Evolutionary conservation across 2,113 vertebrate species (phyloP), one percentile per base, ranked within the genome.

Genomic region (Festucalex cinctus): DNA sequence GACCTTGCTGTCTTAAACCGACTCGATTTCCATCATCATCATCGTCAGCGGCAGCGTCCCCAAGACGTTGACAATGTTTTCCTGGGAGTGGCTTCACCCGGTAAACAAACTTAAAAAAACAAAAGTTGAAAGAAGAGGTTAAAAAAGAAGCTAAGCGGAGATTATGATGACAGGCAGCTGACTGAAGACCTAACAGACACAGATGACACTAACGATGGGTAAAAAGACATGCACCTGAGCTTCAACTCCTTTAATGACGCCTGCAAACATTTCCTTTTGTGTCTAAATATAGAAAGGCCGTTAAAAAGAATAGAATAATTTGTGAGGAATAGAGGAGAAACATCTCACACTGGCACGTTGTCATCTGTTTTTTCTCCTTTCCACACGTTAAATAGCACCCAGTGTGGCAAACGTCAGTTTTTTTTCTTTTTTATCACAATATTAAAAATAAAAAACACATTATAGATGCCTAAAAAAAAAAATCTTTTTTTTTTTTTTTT

Each of bases 381-480:
- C 72, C 85, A 84, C 78, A 84, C 86, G 86, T 28, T 82, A 74
- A 78, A 59, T 83, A 85, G 80, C 77, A 68, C 43, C 73, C 26
- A 36, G 43, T 58, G 68, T 68, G 56, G 66, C 63, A 69, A 82
- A 66, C 58, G 63, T 66, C 68, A 57, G 68, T 77, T 77, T 75
- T 66, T 57, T 43, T 20, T 58, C 82, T 86, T 83, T 78, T 73
- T 72, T 70, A 76, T 68, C 41, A 19, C 17, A 58, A 65, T 56
- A 71, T 74, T 70, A 70, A 57, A 24, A 54, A 17, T 44, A 41
- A 28, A 65, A 68, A 67, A 69, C 22, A 24, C 37, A 64, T 65
- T 60, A 12, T 19, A 75, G 63, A 78, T 53, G 53, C 56, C 24
- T 66, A 65, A 81, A 60, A 69, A 36, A 8, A 63, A 67, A 70